Conservation (phyloP, 2,113 vertebrate genomes). For the Riparia riparia region DNA sequence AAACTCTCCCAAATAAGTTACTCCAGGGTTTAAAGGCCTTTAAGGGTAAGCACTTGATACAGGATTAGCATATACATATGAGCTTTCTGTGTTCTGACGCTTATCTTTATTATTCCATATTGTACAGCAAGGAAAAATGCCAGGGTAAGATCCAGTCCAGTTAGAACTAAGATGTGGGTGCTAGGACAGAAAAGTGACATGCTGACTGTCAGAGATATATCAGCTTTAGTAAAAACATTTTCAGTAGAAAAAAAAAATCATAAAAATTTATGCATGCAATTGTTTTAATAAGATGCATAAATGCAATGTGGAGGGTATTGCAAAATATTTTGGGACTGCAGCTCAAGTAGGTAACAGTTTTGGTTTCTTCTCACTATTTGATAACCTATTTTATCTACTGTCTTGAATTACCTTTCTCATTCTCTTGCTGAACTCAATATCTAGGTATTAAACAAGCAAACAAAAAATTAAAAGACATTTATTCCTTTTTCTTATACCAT, state of each 20-base stretch:
- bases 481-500: neutral
- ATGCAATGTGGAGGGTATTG: neutral
- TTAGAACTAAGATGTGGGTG: neutral
- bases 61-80: neutral
- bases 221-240: neutral
- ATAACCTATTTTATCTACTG: neutral
- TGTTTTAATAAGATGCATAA: neutral
- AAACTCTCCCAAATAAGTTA: neutral
- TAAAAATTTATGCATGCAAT: neutral
- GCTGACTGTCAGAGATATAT: neutral
- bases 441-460: neutral
- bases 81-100: neutral
- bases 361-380: neutral
- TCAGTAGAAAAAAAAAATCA: neutral
- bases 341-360: neutral
- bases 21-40: neutral
- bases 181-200: neutral
- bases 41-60: neutral
- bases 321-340: neutral
- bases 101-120: slow-evolving; percentile 33
- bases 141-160: neutral
- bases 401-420: neutral
- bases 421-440: neutral
- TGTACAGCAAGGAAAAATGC: neutral
- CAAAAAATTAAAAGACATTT: neutral